These are phyloP conservation scores for Coptodon bakossiorum DNA, from an alignment of 2,113 vertebrate genomes.

Conservation along the genomic window DNA sequence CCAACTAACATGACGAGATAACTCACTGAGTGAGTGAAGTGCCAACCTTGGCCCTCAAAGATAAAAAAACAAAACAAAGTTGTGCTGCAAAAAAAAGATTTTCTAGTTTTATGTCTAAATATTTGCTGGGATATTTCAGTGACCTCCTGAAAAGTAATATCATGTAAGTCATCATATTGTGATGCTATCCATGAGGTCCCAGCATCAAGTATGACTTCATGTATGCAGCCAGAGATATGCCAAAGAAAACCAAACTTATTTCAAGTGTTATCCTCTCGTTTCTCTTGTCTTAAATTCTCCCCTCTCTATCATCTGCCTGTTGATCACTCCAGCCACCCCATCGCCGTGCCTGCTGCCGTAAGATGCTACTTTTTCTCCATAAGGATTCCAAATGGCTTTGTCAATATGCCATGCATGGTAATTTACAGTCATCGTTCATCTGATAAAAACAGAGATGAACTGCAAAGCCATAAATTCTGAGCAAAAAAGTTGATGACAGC, in stretches of 20 bases:
- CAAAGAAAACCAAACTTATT: not conserved
- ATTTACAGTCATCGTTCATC: conserved; percentile 45
- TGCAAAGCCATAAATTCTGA: conserved; percentile 27
- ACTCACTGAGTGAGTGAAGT: not conserved
- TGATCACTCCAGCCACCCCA: conserved; percentile 1
- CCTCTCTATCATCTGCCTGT: not conserved
- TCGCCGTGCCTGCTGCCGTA: not conserved
- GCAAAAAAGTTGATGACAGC: conserved; percentile 26
- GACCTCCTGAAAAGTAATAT: not conserved
- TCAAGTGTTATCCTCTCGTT: not conserved
- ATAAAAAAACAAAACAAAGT: not conserved
- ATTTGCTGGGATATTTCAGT: not conserved
- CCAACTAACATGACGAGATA: not conserved
- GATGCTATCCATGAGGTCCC: not conserved
- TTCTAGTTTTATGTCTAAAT: too few relatives aligned
- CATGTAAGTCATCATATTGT: not conserved
- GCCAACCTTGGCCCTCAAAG: not conserved
- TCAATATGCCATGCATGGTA: conserved; percentile 48
- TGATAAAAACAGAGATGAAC: conserved; percentile 21
- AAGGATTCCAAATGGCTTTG: conserved; percentile 47
- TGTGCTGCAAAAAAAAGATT: too few relatives aligned
- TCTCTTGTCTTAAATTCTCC: not conserved
- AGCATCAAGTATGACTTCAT: not conserved
- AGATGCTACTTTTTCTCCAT: conserved; percentile 13
- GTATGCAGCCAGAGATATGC: not conserved